Evolutionary conservation across 2,888 invertebrate species (phyloP), one percentile per base, ranked within the genome.

Genomic region (Xylota segnis): DNA sequence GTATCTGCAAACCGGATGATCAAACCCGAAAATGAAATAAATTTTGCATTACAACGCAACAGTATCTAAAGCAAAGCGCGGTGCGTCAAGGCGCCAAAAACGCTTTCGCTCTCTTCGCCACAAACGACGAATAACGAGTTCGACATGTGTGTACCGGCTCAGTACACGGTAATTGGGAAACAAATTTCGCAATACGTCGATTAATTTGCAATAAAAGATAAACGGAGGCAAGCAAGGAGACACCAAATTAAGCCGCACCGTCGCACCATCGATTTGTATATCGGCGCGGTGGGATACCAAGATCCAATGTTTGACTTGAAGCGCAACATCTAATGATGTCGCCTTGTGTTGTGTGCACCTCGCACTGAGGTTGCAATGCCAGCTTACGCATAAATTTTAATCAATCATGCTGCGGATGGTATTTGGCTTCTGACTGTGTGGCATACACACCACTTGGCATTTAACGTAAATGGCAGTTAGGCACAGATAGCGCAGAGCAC

Each of bases 351-450:
- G 12, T 23, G 47, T 5, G 12, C 23, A 37, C 43, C 52, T 9
- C 34, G 34, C 34, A 6, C 50, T 45, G 56, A 65, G 75, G 75
- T 72, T 82, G 72, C 76, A 68, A 63, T 77, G 86, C 72, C 86
- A 82, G 37, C 72, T 86, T 86, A 86, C 86, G 82, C 86, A 86
- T 86, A 82, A 76, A 86, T 77, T 86, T 86, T 63, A 86, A 86
- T 86, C 86, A 76, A 86, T 86, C 86, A 86, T 56, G 47, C 37
- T 72, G 59, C 50, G 29, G 27, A 54, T 43, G 34, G 37, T 50
- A 72, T 65, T 72, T 47, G 72, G 61, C 82, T 86, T 65, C 81
- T 76, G 86, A 61, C 50, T 82, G 63, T 65, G 50, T 50, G 70
- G 63, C 63, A 59, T 66, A 50, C 63, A 59, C 34, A 65, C 18